A percentile compares a stretch with the other conserved stretches of the same genome.
Evolutionary conservation across 2,888 invertebrate genomes (phyloP).

Genomic region (Trachelus tabidus): DNA sequence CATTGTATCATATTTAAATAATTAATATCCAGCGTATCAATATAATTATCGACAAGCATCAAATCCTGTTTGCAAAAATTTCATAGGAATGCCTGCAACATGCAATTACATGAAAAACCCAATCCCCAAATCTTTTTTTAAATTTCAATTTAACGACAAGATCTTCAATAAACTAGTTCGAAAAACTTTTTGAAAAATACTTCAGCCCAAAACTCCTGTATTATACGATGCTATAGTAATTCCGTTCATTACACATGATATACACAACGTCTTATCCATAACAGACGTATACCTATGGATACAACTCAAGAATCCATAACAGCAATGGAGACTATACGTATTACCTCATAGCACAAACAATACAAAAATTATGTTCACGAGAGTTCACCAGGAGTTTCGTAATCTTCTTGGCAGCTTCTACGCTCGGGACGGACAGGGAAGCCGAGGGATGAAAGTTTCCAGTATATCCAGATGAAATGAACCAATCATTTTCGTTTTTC

Average conservation of each 20-base stretch:
- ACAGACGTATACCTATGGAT: not conserved
- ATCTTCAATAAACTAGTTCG: not conserved
- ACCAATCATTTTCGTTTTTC: not conserved
- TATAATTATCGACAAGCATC: too few relatives aligned
- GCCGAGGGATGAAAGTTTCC: not conserved
- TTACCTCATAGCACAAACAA: slow-evolving; percentile 48
- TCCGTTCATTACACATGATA: not conserved
- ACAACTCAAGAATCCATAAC: not conserved
- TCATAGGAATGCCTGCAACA: too few relatives aligned
- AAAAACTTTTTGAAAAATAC: not conserved
- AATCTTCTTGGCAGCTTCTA: slow-evolving; percentile 50
- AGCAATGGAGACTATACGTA: not conserved
- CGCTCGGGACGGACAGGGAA: not conserved
- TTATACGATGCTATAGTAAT: not conserved
- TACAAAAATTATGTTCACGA: slow-evolving; percentile 63
- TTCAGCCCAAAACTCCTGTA: not conserved
- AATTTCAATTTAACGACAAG: not conserved
- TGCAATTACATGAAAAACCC: too few relatives aligned
- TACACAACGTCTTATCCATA: not conserved
- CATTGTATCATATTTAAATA: not conserved
- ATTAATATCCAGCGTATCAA: too few relatives aligned
- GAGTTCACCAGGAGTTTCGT: slow-evolving; percentile 56
- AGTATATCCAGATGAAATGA: not conserved
- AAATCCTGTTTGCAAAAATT: too few relatives aligned
- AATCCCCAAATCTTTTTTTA: not conserved